These are phyloP conservation scores for Neoarius graeffei DNA, from an alignment of 2,113 vertebrate species.

Conservation along the genomic window DNA sequence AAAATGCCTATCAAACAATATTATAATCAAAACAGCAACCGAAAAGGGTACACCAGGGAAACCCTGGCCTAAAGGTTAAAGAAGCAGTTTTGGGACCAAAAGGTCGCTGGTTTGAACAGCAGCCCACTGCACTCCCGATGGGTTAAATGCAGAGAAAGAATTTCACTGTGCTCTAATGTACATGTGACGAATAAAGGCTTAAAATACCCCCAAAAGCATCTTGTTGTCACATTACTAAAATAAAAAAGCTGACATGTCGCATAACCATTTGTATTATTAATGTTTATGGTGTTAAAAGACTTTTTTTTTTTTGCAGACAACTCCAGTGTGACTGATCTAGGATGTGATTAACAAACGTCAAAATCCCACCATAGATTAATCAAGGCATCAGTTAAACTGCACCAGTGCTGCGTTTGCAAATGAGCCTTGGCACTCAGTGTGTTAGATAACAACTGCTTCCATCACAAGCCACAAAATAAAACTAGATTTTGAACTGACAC, in stretches of 20 bases:
- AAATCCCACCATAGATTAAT: conserved; percentile 4
- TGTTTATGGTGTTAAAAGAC: background rate
- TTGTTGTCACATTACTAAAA: background rate
- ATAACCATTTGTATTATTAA: background rate
- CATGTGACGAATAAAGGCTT: too few species aligned
- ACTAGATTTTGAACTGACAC: background rate
- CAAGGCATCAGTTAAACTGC: conserved; percentile 44
- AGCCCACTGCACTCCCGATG: too few species aligned
- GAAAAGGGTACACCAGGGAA: background rate
- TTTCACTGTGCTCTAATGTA: too few species aligned
- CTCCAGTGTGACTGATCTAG: background rate
- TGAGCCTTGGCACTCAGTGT: conserved; percentile 41
- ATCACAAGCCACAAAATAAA: conserved; percentile 12
- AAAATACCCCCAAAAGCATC: too few species aligned
- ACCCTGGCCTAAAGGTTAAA: too few species aligned
- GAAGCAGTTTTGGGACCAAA: too few species aligned
- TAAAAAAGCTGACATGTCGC: background rate
- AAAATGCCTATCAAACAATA: background rate
- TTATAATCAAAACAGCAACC: background rate
- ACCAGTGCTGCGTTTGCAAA: conserved; percentile 44
- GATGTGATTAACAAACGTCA: background rate
- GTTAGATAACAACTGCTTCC: conserved; percentile 32
- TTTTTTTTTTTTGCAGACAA: background rate
- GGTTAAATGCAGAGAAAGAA: too few species aligned
- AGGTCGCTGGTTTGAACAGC: too few species aligned